Base-by-base conservation (phyloP, 2,797 vertebrate genomes). In the Loriculus beryllinus region DNA sequence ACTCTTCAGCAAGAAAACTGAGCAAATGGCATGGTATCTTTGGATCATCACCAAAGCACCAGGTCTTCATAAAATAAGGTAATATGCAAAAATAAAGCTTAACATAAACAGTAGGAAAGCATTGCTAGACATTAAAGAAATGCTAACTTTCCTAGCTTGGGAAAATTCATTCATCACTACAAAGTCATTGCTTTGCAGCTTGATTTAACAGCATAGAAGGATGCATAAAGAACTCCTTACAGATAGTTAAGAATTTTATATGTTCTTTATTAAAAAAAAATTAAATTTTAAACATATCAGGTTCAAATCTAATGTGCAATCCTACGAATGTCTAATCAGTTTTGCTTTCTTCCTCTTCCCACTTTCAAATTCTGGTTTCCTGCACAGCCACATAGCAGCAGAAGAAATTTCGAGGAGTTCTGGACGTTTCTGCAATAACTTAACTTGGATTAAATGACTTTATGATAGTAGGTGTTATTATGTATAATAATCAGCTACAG, bases 301-400 rank as follows among this genome's bases (percentile, higher is more conserved):
- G 23, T 49, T 92, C 28, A 62, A 89, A 68, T 75, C 71, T 62
- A 67, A 85, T 37, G 40, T 10, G 21, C 43, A 71, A 42, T 47
- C 15, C 39, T 69, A 40, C 35, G 28, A 87, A 85, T 68, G 39
- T 43, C 64, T 92, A 57, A 86, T 91, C 54, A 71, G 26, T 74
- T 95, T 77, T 81, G 35, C 64, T 71, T 87, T 93, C 75, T 80
- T 91, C 56, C 37, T 86, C 57, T 80, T 85, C 62, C 82, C 48
- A 31, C 42, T 82, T 89, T 85, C 78, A 82, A 70, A 89, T 87
- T 87, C 57, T 62, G 56, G 64, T 95, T 71, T 95, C 81, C 79
- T 59, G 68, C 69, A 89, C 81, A 88, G 92, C 78, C 63, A 69
- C 68, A 80, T 5, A 80, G 84, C 71, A 80, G 37, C 60, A 45